Percentiles rank a stretch among this genome's conserved stretches.
Conservation (phyloP, 2,113 vertebrate genomes). For the Asarcornis scutulata region DNA sequence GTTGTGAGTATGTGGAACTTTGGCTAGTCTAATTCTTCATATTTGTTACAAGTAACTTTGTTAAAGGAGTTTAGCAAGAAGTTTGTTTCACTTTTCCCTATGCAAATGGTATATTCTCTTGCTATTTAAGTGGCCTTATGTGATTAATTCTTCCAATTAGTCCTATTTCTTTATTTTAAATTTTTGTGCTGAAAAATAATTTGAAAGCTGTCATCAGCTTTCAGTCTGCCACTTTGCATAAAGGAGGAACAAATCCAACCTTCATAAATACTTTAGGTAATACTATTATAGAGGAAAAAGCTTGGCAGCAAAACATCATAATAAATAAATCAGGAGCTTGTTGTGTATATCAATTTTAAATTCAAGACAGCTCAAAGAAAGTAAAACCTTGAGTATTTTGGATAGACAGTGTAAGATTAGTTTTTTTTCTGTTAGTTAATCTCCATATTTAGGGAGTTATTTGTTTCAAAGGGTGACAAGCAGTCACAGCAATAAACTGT, state of each 20-base stretch:
- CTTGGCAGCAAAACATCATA: background rate
- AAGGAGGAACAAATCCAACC: background rate
- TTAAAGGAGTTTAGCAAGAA: background rate
- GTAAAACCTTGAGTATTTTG: background rate
- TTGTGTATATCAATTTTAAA: background rate
- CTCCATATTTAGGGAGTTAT: background rate
- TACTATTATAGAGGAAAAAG: background rate
- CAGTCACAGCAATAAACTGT: background rate
- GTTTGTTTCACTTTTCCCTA: background rate
- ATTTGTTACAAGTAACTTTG: background rate
- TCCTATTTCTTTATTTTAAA: background rate
- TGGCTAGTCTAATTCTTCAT: background rate
- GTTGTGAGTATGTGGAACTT: background rate
- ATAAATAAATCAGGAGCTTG: background rate
- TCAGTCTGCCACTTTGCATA: background rate
- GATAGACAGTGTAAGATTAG: background rate
- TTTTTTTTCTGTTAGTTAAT: background rate
- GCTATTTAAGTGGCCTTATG: background rate
- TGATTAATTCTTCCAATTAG: background rate
- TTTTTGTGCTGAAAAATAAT: background rate
- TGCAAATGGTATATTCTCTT: background rate
- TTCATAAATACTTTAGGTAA: constrained; percentile 15
- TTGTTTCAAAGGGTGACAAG: background rate
- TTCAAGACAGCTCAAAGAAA: background rate
- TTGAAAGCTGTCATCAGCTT: background rate